phyloP scores from a whole-genome alignment of 2,888 invertebrate genomes.

The Heteromurus nitidus region DNA sequence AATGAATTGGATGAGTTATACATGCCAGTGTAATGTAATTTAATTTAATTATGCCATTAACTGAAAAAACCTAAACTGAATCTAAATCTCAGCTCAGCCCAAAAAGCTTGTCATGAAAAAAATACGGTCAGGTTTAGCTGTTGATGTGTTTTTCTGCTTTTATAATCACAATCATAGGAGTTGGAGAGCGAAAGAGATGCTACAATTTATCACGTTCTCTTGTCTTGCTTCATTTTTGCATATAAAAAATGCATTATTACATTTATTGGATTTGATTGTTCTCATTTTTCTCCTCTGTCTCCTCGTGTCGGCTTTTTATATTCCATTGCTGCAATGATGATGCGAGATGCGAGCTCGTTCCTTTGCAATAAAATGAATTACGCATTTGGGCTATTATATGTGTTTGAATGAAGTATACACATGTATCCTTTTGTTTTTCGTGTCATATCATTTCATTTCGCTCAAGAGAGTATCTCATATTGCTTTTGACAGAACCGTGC shows the following conservation, averaged over 20 bases:
- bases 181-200: conserved; percentile 35
- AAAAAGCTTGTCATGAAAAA: not conserved
- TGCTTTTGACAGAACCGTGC: no score
- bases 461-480: not conserved
- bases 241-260: conserved; percentile 46
- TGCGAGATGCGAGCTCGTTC: no score
- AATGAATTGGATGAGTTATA: conserved; percentile 5
- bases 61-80: no score
- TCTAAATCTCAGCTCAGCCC: no score
- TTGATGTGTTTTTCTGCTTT: conserved; percentile 19
- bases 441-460: not conserved
- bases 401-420: no score
- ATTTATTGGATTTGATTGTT: conserved; percentile 52
- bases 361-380: no score
- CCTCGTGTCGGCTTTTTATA: conserved; percentile 39
- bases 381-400: no score
- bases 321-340: no score
- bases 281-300: conserved; percentile 48
- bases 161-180: conserved; percentile 35
- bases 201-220: conserved; percentile 56
- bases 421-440: conserved; percentile 29
- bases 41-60: conserved; percentile 59
- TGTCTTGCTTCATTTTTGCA: conserved; percentile 53
- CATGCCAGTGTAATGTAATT: conserved; percentile 53
- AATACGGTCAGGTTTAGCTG: not conserved